Percentiles rank a stretch among this genome's conserved stretches.
phyloP scores from a whole-genome alignment of 1,140 invertebrate species.

The Ctenoplectra terminalis region DNA sequence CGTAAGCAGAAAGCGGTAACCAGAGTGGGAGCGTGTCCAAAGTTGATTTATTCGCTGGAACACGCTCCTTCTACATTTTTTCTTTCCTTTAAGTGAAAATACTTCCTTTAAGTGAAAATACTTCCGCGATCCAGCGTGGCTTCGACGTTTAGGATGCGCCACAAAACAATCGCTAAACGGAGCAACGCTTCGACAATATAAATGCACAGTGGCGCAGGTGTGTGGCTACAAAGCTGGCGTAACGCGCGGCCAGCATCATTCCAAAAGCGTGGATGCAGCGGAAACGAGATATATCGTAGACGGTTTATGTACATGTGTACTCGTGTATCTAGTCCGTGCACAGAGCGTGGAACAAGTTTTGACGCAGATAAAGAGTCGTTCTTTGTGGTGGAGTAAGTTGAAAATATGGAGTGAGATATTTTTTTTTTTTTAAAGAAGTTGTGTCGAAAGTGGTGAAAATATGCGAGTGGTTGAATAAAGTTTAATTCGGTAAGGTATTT shows the following conservation, averaged over 20 bases:
- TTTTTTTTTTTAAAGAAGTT: background rate
- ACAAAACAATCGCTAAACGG: constrained; percentile 56
- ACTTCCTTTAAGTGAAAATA: too few species aligned
- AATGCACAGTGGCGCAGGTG: constrained; percentile 47
- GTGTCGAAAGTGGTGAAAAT: background rate
- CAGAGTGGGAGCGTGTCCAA: background rate
- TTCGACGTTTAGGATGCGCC: too few species aligned
- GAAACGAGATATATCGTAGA: constrained; percentile 42
- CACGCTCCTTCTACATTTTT: background rate
- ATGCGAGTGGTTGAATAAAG: too few species aligned
- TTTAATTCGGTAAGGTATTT: too few species aligned
- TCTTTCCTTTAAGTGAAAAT: background rate
- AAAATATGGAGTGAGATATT: background rate
- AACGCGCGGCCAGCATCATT: constrained; percentile 60
- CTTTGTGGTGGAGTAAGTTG: background rate
- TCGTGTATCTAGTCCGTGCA: background rate
- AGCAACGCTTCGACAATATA: constrained; percentile 51
- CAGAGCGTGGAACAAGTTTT: background rate
- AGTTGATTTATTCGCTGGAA: background rate
- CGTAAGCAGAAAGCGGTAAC: background rate
- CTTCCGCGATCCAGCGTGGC: too few species aligned
- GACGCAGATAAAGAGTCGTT: background rate
- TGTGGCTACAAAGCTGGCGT: constrained; percentile 42
- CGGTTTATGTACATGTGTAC: constrained; percentile 19
- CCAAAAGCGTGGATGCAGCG: constrained; percentile 69